Evolutionary conservation across 2,888 invertebrate genomes (phyloP), one percentile per base, ranked within the genome.

Genomic region (Camptogramma bilineatum): DNA sequence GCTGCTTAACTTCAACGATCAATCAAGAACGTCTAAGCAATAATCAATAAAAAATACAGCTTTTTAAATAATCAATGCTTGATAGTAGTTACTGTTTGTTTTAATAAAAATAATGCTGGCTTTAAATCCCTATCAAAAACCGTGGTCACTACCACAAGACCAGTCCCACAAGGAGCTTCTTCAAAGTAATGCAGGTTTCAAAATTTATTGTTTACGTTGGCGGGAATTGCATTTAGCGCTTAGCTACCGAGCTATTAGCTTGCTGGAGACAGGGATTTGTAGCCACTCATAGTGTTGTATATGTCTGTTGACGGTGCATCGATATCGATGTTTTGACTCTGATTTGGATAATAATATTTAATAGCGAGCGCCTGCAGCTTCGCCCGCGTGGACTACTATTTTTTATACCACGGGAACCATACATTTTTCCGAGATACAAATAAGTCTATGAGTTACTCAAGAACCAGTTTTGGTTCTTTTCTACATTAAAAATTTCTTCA

Each of bases 121-220:
- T 34, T 8, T 31, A 9, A 34, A 34, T 3, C 13, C 13, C 3
- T 28, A 13, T 13, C 4, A 13, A 39, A 10, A 39, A 39, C 10
- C 2, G 13, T 39, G 64, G 68, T 68, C 68, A 72, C 68, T 69
- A 71, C 28, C 28, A 28, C 34, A 34, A 8, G 10, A 69, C 66
- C 56, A 59, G 61, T 39, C n/a, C n/a, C n/a, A n/a, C n/a, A n/a
- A 39, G 8, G 3, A 44, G 55, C 60, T 52, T 63, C 61, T 54
- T 71, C 53, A 74, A 76, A 75, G 77, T 70, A 76, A 80, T 74
- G 73, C 66, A 76, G 72, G 63, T 66, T 78, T 73, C 64, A 52
- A 64, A 78, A 86, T 85, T 85, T 85, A 86, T 84, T 70, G 77
- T 75, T 65, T 69, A 80, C 80, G 85, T 83, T 81, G 84, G 82